phyloP scores from a whole-genome alignment of 2,797 vertebrate genomes.

The Ptychadena robeensis region DNA sequence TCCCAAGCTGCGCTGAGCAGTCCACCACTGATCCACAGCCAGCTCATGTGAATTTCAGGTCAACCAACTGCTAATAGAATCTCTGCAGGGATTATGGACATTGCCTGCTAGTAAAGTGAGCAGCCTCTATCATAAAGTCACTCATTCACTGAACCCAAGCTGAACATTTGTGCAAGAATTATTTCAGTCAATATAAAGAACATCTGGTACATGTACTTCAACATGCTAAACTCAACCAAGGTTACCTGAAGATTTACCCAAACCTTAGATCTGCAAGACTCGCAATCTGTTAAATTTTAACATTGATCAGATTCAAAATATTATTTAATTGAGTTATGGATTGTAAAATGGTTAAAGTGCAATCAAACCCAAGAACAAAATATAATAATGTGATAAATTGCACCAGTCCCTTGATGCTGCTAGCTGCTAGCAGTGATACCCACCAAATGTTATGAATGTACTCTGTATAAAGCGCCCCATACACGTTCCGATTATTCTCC shows the following conservation, averaged over 20 bases:
- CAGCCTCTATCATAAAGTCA: conserved; percentile 70
- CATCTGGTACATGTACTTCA: conserved; percentile 64
- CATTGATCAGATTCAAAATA: neutral
- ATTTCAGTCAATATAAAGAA: conserved; percentile 77
- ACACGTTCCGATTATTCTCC: too few species aligned
- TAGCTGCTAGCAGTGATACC: too few species aligned
- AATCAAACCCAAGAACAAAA: too few species aligned
- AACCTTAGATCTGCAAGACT: neutral
- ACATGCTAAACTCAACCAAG: conserved; percentile 10
- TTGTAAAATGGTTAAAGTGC: too few species aligned
- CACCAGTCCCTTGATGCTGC: too few species aligned
- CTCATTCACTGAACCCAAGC: conserved; percentile 72
- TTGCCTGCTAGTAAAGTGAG: conserved; percentile 59
- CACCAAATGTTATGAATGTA: too few species aligned
- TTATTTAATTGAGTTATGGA: neutral
- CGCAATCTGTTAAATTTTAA: too few species aligned
- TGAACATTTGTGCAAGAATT: conserved; percentile 74
- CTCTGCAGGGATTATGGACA: conserved; percentile 72
- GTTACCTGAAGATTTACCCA: neutral
- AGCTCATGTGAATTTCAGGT: conserved; percentile 74
- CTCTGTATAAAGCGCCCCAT: too few species aligned
- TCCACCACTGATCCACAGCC: conserved; percentile 49
- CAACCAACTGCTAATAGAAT: conserved; percentile 73
- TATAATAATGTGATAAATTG: too few species aligned
- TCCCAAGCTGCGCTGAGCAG: conserved; percentile 12